A percentile compares a stretch with the other conserved stretches of the same genome.
Conservation (phyloP, 2,888 invertebrate species). For the Coelogynopora nodosa region DNA sequence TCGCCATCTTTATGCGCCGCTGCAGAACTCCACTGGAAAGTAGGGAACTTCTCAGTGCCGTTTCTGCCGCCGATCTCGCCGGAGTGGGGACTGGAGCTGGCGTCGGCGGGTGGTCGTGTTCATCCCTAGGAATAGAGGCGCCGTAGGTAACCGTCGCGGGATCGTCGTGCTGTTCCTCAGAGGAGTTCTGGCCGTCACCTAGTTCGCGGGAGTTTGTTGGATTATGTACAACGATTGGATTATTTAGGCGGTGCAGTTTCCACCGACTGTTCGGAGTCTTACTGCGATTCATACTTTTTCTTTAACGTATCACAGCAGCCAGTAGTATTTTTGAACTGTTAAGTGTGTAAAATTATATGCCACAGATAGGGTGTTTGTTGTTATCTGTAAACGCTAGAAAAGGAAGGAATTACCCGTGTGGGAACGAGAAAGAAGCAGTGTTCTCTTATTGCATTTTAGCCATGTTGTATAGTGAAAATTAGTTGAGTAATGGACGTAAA, state of each 20-base stretch:
- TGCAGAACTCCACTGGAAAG: not conserved
- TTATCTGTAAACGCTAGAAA: no score
- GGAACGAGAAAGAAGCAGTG: no score
- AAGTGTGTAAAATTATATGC: no score
- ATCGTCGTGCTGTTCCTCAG: not conserved
- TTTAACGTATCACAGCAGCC: not conserved
- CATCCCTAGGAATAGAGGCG: not conserved
- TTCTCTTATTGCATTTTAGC: no score
- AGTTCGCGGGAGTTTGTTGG: constrained; percentile 1
- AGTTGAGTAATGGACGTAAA: no score
- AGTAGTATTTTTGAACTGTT: not conserved
- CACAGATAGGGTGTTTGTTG: no score
- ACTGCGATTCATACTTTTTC: not conserved
- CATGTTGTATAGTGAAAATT: no score
- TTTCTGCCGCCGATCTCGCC: not conserved
- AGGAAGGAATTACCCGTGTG: no score
- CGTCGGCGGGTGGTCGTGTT: not conserved
- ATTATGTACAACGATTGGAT: constrained; percentile 6
- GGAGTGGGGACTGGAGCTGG: not conserved
- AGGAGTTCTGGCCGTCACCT: not conserved
- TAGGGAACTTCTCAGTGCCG: not conserved
- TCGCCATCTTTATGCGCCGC: not conserved
- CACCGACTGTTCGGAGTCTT: not conserved
- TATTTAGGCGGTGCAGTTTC: not conserved
- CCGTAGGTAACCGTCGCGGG: not conserved